Conservation (phyloP, 2,797 vertebrate genomes). For the Anguilla anguilla region DNA sequence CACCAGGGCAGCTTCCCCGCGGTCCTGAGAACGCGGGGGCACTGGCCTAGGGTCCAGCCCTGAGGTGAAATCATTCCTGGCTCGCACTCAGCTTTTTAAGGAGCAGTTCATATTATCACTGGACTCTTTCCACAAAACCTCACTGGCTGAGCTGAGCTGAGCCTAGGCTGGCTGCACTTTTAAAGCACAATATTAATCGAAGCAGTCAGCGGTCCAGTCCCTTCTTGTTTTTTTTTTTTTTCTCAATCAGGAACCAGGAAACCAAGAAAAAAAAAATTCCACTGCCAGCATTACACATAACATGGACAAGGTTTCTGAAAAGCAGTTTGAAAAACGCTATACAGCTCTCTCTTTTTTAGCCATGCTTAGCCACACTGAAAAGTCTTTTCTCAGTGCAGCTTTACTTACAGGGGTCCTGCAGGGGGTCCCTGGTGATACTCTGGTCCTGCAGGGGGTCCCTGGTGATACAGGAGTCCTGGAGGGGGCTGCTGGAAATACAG, state of each 20-base stretch:
- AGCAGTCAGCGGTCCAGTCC: not conserved
- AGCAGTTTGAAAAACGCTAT: not conserved
- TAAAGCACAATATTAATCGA: not conserved
- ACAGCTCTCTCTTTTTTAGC: not conserved
- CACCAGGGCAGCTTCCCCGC: constrained; percentile 15
- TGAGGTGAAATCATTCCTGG: not conserved
- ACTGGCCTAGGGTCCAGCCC: not conserved
- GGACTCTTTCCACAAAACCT: not conserved
- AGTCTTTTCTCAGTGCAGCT: no score
- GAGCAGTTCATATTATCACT: not conserved
- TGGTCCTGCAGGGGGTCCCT: no score
- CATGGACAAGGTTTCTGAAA: not conserved
- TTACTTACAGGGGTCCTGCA: no score
- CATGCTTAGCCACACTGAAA: no score
- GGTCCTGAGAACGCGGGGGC: not conserved
- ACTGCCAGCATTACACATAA: not conserved
- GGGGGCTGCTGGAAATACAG: no score
- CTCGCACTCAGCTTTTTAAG: not conserved
- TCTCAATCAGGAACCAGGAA: not conserved
- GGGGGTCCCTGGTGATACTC: no score
- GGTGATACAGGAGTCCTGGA: no score
- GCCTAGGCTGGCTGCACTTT: not conserved
- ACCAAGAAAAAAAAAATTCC: not conserved
- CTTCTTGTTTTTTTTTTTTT: not conserved
- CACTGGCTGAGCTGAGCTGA: not conserved